Base-by-base conservation (phyloP, 2,888 invertebrate genomes). In the Stictocephala bisonia region DNA sequence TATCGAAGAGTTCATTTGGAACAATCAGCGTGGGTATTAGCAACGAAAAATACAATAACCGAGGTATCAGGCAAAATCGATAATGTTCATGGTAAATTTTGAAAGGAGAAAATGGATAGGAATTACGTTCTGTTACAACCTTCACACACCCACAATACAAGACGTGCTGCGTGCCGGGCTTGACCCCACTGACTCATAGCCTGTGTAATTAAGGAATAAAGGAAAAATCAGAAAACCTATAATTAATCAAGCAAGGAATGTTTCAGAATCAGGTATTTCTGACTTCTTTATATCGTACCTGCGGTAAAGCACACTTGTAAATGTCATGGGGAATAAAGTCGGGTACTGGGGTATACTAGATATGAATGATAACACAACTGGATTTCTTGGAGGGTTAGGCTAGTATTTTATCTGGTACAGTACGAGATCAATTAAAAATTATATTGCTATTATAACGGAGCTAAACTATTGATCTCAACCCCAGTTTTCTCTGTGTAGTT, bases 31-130 rank as follows among this genome's bases (percentile, higher is more conserved):
- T 24, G 40, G 60, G 22, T 22, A 60, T 60, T 60, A 60, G 60
- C 41, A 64, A 44, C 64, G 44, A 44, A 64, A 64, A 64, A 64
- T 44, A 60, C 60, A 60, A 60, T 60, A 22, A 60, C n/a, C 9
- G 44, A 7, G 60, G 40, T 60, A 64, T 44, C 40, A 35, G 11
- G n/a, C 15, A 44, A 27, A 9, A 40, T 44, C 44, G 44, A 40
- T 58, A 58, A 58, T 58, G 58, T 31, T 11, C 9, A 24, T 60
- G 13, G 41, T 60, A 60, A 60, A 60, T 60, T 35, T 22, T 13
- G 13, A 1, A n/a, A 18, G 22, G 40, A 64, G 44, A 64, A 64
- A 44, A 64, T 41, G 44, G 15, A 44, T 64, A 40, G 60, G 15
- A 26, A 64, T 64, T 44, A 64, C 64, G 15, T 20, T 13, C 22